Base-by-base conservation (phyloP, 2,113 vertebrate genomes). In the Catharus fuscescens region DNA sequence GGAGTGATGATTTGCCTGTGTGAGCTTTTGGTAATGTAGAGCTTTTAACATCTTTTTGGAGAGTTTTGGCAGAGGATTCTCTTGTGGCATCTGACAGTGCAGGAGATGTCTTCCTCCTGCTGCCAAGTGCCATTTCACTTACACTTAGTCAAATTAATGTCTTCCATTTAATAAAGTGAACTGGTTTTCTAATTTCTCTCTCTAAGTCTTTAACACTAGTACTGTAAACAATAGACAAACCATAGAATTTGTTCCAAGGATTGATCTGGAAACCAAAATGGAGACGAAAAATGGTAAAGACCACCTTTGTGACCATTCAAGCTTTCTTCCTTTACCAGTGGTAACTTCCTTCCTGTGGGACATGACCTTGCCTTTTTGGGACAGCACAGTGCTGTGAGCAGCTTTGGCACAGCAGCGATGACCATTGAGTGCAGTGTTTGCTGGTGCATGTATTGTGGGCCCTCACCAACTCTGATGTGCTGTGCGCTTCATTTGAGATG, bases 11-110 rank as follows among this genome's bases (percentile, higher is more conserved):
- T 40, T 57, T 92, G 32, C 61, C 66, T 36, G 14, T 19, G 45
- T 32, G 16, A 86, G 38, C 64, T 80, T 88, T 77, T 78, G 79
- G 84, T 78, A 70, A 74, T 60, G 40, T 50, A 74, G 69, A 76
- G 65, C 82, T 95, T 93, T 96, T 96, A 94, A 81, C 14, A 72
- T 71, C 26, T 59, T 95, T 94, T 86, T 34, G 57, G 82, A 88
- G 45, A 7, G 6, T 74, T 94, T 96, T 96, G 95, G 92, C 85
- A 88, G 60, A 84, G 36, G 78, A 87, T 61, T 60, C 61, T 93
- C 48, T 88, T 53, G 56, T 72, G 80, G 60, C 72, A 90, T 92
- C 67, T 86, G 86, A 95, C 72, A 86, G 34, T 1, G 3, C 44
- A 88, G 40, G 21, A 79, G 26, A 50, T 74, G 31, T 90, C 21